Conservation (phyloP, 2,888 invertebrate genomes). For the Eristalis arbustorum region DNA sequence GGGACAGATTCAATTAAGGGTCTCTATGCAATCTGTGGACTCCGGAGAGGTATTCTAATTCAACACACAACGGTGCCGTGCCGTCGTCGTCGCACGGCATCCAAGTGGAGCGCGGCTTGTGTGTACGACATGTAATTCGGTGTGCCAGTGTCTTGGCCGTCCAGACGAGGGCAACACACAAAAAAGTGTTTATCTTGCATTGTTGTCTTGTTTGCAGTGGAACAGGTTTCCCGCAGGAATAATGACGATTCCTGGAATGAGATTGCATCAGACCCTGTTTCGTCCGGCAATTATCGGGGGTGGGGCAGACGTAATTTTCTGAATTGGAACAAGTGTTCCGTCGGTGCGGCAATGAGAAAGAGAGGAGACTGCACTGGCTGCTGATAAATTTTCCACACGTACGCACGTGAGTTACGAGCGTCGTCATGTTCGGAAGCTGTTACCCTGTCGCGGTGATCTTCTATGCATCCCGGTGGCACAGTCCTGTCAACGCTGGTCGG, state of each 20-base stretch:
- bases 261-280: background rate
- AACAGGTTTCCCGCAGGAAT: background rate
- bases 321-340: background rate
- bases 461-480: no score
- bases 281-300: background rate
- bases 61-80: background rate
- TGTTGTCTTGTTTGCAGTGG: background rate
- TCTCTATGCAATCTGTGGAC: background rate
- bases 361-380: background rate
- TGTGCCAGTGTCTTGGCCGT: background rate
- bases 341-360: background rate
- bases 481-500: background rate
- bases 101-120: background rate
- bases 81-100: background rate
- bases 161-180: background rate
- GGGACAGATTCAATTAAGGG: slow-evolving; percentile 4
- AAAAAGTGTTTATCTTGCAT: background rate
- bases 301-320: background rate
- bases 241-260: background rate
- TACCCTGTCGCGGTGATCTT: no score
- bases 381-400: no score
- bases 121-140: background rate
- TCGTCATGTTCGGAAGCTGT: no score
- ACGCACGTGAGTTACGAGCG: no score
- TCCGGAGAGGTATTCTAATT: background rate